Base-by-base conservation (phyloP, 2,113 vertebrate genomes). In the Bostrychus sinensis region DNA sequence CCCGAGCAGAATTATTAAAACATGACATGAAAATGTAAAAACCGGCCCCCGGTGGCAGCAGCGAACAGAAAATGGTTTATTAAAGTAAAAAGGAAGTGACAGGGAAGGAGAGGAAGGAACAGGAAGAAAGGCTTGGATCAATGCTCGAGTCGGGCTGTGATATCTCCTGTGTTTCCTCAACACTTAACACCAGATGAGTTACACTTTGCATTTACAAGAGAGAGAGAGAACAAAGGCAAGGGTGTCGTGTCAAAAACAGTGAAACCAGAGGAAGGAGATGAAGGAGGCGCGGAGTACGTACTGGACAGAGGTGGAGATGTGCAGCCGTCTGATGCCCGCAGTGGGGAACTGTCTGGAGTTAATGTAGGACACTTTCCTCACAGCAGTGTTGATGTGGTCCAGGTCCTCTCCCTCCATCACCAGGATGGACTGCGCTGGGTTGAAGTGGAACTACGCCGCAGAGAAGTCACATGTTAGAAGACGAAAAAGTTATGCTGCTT, bases 261-360 rank as follows among this genome's bases (percentile, higher is more conserved):
- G 42, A 10, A 42, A 17, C 13, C 30, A 39, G 57, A 32, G 32
- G 1, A 26, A 17, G n/a, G 32, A 45, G 23, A 9, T 11, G 5
- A 50, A 22, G 25, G 1, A 38, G 2, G 1, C 8, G 0, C 7
- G n/a, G 20, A 23, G 41, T 23, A 82, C 96, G 90, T 93, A 99
- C 97, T 98, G 96, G 80, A 98, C 95, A 80, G 93, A 77, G 5
- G 96, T 96, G 51, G 95, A 95, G 77, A 98, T 90, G 87, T 90
- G 94, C 70, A 98, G 93, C 42, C 78, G 93, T 34, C 96, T 89
- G 45, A 94, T 51, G 0, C 97, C 96, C 22, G 95, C 88, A 0
- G 94, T 97, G 11, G 96, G 96, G 72, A 98, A 98, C 92, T 98
- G 96, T 66, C 95, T 93, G 25, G 96, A 98, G 88, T 99, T 99